These are phyloP conservation scores for Poeciliopsis infans DNA, from an alignment of 2,797 vertebrate genomes.

Conservation along the genomic window DNA sequence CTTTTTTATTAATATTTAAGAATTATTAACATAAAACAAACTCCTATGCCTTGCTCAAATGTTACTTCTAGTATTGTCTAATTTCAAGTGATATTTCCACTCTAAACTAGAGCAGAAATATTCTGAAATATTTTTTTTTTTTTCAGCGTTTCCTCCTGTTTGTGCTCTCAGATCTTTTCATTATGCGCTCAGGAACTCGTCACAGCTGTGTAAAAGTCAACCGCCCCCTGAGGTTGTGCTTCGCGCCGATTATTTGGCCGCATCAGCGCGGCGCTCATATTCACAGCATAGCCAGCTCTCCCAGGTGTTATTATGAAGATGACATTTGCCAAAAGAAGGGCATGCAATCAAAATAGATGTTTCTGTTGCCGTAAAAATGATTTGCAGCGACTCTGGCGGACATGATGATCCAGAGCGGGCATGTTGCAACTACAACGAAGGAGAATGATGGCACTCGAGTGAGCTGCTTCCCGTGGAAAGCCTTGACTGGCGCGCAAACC, in stretches of 20 bases:
- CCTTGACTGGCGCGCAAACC: constrained; percentile 71
- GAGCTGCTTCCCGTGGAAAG: constrained; percentile 19
- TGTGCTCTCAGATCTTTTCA: constrained; percentile 25
- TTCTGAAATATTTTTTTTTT: background rate
- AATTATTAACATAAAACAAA: too few relatives aligned
- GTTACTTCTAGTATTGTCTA: too few relatives aligned
- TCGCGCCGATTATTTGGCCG: constrained; percentile 26
- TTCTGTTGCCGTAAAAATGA: constrained; percentile 64
- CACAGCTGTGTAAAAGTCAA: constrained; percentile 55
- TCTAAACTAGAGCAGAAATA: background rate
- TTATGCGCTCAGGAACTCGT: constrained; percentile 10
- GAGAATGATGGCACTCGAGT: constrained; percentile 50
- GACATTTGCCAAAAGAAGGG: constrained; percentile 73
- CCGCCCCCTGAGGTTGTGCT: constrained; percentile 53
- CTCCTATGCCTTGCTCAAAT: too few relatives aligned
- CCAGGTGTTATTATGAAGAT: constrained; percentile 65
- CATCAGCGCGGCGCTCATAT: constrained; percentile 47
- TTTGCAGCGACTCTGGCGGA: constrained; percentile 51
- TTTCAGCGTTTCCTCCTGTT: background rate
- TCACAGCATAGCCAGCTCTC: constrained; percentile 50
- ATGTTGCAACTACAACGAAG: constrained; percentile 35
- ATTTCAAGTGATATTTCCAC: too few relatives aligned
- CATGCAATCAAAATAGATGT: constrained; percentile 68
- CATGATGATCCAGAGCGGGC: constrained; percentile 60
- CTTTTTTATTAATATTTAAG: too few relatives aligned